Base-by-base conservation (phyloP, 2,888 invertebrate genomes). In the Ormyrus labotus region DNA sequence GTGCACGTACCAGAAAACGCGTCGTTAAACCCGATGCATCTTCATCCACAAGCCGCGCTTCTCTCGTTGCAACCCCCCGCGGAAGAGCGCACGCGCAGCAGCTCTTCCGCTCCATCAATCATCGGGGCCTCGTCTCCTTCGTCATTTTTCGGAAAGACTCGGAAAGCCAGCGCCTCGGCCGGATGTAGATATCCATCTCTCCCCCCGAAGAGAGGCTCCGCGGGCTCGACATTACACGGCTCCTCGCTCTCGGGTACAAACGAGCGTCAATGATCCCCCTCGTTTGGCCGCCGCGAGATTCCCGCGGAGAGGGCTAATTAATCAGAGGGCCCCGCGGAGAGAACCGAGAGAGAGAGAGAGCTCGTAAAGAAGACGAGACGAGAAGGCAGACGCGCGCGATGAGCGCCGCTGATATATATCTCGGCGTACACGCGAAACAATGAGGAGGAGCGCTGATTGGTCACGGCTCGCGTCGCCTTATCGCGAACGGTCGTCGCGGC, bases 171-270 rank as follows among this genome's bases (percentile, higher is more conserved):
- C 34, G 64, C 87, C 88, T 89, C 88, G 89, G 89, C 84, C 86
- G 85, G 85, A 87, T 85, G 85, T 84, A 85, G 87, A 85, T 84
- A 84, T 83, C 80, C 82, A 84, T 84, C 84, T 83, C 67, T 45
- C 11, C 11, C 11, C 53, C 78, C 82, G 69, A 4, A 4, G 3
- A 34, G 72, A 78, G 81, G n/a, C 45, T 70, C 55, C 47, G 51
- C 34, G 55, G 9, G 61, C 55, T 70, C 69, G 60, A 71, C 19
- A 19, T 60, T n/a, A 19, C 68, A 9, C 67, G n/a, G 11, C 9
- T 50, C 2, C 57, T 69, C 13, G 47, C 34, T 34, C 34, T 34
- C 34, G 34, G 34, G 34, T 34, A 34, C 55, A 68, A 75, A 75
- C 75, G 75, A 68, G 9, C 75, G 53, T 34, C 63, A 19, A 64